Evolutionary conservation across 2,113 vertebrate genomes (phyloP), one percentile per base, ranked within the genome.

Genomic region (Rana temporaria): DNA sequence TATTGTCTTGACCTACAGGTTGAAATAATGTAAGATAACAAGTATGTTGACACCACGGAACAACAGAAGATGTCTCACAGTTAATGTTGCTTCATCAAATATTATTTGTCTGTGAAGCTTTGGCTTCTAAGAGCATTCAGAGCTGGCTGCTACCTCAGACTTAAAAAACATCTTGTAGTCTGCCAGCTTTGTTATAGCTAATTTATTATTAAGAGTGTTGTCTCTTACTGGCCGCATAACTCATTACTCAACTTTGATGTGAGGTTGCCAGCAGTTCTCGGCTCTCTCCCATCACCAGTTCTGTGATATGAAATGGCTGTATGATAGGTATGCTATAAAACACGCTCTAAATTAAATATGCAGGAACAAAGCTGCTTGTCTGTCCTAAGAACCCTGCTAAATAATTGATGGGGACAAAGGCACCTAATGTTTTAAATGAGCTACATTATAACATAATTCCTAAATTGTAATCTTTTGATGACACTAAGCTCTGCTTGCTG

Each of bases 171-270:
- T 48, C 78, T 48, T 79, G 55, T 62, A 69, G 56, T 70, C 66
- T 80, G 78, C 66, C 66, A 80, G 53, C 53, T 70, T 60, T 70
- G 32, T 52, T 71, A 62, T n/a, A 70, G 52, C 67, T 80, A 80
- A 71, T 80, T 80, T 38, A 69, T 80, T 80, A 80, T 80, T 80
- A 80, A 80, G 67, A n/a, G 20, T 62, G 30, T 80, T 80, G 66
- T 70, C 65, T 80, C 78, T 70, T 30, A 80, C 78, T 80, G 56
- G 56, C 62, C 78, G 70, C 78, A 80, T 68, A 79, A 69, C 53
- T 59, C 77, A 79, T 70, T 70, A 57, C 53, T 80, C 55, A 24
- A 52, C 66, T 48, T 59, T 80, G 78, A 80, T 80, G 55, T 59
- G 26, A 15, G 1, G 20, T 79, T 71, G 53, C 67, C 66, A 60